phyloP scores from a whole-genome alignment of 2,888 invertebrate species.

The Trichogramma evanescens region DNA sequence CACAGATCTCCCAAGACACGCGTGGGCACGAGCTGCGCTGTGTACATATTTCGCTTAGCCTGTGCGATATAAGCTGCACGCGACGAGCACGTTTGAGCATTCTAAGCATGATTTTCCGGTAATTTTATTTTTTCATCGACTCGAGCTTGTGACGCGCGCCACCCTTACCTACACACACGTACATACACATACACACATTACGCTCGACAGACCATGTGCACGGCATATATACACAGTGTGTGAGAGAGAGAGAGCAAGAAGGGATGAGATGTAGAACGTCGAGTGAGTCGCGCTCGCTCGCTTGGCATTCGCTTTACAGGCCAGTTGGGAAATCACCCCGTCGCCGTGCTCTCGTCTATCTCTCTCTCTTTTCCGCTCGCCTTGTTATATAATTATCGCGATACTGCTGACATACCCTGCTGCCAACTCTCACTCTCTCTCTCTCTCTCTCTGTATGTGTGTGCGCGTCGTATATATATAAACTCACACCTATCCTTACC shows the following conservation, averaged over 20 bases:
- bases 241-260: conserved; percentile 33
- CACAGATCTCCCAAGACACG: too few species aligned
- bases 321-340: conserved; percentile 52
- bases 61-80: too few species aligned
- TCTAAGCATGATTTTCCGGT: neutral
- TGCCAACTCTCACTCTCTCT: conserved; percentile 4
- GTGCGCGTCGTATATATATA: neutral
- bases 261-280: conserved; percentile 31
- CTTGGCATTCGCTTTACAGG: conserved; percentile 48
- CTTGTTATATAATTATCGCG: conserved; percentile 43
- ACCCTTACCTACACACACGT: neutral
- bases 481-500: neutral
- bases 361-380: conserved; percentile 22
- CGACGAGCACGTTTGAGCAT: too few species aligned
- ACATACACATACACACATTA: neutral
- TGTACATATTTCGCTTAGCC: too few species aligned
- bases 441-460: neutral
- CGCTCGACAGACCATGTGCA: neutral
- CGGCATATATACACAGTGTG: too few species aligned
- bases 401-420: conserved; percentile 37
- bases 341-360: conserved; percentile 30
- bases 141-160: neutral
- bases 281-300: conserved; percentile 12
- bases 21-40: too few species aligned
- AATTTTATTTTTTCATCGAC: conserved; percentile 24